Base-by-base conservation (phyloP, 2,888 invertebrate genomes). In the Tortricodes alternella region DNA sequence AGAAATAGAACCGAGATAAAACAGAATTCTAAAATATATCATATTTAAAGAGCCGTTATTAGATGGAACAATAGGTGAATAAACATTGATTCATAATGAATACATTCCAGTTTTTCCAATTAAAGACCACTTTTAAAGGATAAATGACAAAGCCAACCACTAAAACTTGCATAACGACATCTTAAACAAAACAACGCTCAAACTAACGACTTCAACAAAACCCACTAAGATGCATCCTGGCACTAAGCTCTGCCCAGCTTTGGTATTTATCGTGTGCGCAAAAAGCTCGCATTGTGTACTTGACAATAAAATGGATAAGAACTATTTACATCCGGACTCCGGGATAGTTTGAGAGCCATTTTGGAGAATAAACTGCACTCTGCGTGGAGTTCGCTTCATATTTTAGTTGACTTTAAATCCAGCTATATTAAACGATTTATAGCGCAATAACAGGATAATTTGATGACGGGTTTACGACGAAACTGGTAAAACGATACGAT, bases 291-390 rank as follows among this genome's bases (percentile, higher is more conserved):
- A 48, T 53, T 53, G 53, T 48, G 53, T 18, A 32, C 53, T 39
- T 48, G 46, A 53, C 46, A 53, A 53, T 53, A 53, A 53, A 53
- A 53, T 46, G 53, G 53, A 53, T 53, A 46, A 46, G 53, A 39
- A 34, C 32, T 48, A 53, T 53, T 53, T 53, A 53, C 46, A 53
- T 53, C 46, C 39, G 39, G 39, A 16, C 34, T 34, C 34, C 34
- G 39, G 39, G 24, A 48, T 24, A 41, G 41, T 41, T 39, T 39
- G 46, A 32, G 13, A 48, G 46, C 46, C 46, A 53, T 53, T 53
- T 53, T 46, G 32, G 53, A 53, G 53, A 23, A 53, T 53, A 53
- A 55, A 55, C 48, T 55, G 29, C 53, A 29, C 46, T 53, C 38
- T 23, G 34, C 46, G 46, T 39, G 53, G 48, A 43, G 55, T 48